Evolutionary conservation across 1,140 invertebrate genomes (phyloP), one percentile per base, ranked within the genome.

Genomic region (Paralvinella palmiformis): DNA sequence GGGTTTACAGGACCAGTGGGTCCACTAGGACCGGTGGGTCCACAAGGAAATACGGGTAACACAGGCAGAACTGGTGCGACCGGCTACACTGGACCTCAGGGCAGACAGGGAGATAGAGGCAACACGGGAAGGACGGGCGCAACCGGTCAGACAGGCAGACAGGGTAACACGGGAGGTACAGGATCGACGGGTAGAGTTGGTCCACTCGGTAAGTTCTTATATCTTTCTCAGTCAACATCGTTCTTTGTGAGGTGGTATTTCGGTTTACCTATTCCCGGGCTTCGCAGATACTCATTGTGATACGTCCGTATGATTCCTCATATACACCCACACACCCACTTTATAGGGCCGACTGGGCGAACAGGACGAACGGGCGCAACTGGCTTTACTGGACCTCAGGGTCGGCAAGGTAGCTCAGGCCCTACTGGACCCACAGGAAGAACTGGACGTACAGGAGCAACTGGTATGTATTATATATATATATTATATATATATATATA

Each of bases 21-120:
- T n/a, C 22, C 31, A n/a, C 33, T 20, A 36, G 58, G 58, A 60
- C 20, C 20, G 58, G 22, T 29, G 10, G 58, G 58, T 24, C n/a
- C 33, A 17, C 36, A 32, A 31, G 58, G 58, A 27, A 13, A n/a
- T 2, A 45, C 31, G 24, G 58, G 58, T 60, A 32, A n/a, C 13
- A 60, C 58, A 24, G 58, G 58, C 33, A 24, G 41, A 60, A 60
- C 58, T 37, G 58, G 58, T 27, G 58, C 58, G 24, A 60, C 58
- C 36, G 58, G 58, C 32, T 45, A 60, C 35, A 37, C 33, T 22
- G 58, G 58, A 27, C 24, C 27, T 32, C 35, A 37, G 32, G 58
- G 58, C 22, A 20, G 35, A 45, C 36, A 20, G 7, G 58, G 58
- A 27, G 35, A 6, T 27, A 60, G 22, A 29, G 58, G 58, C 27